These are phyloP conservation scores for Rhinoptilus africanus DNA, from an alignment of 2,113 vertebrate genomes.

Conservation along the genomic window DNA sequence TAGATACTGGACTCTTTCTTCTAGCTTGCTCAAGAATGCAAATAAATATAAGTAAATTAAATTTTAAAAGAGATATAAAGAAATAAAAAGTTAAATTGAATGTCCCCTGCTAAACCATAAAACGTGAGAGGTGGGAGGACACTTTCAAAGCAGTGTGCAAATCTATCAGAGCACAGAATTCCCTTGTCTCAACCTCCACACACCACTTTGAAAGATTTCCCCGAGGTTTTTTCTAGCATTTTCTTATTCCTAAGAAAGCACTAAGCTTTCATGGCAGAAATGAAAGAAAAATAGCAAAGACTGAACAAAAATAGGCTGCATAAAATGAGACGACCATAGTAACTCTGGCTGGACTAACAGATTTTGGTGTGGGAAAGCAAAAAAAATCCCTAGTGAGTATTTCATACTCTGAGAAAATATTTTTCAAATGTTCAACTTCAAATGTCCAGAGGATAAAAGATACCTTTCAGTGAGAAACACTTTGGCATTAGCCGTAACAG, in stretches of 20 bases:
- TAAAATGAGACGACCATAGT: neutral
- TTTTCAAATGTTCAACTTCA: neutral
- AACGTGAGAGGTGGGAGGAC: neutral
- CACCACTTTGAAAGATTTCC: neutral
- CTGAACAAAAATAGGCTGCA: neutral
- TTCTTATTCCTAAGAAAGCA: neutral
- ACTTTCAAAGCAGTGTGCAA: neutral
- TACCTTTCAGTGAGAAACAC: neutral
- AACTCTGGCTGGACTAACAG: neutral
- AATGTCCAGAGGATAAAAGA: neutral
- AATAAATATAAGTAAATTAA: neutral
- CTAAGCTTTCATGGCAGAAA: neutral
- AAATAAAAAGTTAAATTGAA: neutral
- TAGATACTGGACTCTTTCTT: neutral
- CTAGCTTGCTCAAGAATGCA: neutral
- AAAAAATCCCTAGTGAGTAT: neutral
- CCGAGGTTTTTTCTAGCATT: neutral
- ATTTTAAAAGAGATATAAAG: neutral
- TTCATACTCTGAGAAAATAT: neutral
- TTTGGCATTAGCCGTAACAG: neutral
- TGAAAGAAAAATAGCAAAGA: neutral
- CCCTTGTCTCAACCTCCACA: neutral
- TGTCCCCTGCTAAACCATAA: neutral
- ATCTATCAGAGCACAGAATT: neutral
- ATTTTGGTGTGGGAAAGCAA: neutral